These are phyloP conservation scores for Temnothorax rugatulus DNA, from an alignment of 2,888 invertebrate genomes.

Conservation along the genomic window DNA sequence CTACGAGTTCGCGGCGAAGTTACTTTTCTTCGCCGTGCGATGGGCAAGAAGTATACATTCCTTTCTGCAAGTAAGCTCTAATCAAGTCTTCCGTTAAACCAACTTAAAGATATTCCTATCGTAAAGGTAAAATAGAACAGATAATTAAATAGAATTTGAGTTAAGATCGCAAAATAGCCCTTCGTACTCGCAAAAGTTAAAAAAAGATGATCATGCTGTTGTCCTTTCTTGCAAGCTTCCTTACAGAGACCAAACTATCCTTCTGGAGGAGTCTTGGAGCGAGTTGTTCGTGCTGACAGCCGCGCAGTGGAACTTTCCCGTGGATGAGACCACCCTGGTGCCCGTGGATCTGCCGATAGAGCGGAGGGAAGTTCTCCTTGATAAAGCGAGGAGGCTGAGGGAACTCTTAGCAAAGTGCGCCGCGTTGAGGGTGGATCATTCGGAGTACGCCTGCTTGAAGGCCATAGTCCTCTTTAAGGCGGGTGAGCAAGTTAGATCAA, in stretches of 20 bases:
- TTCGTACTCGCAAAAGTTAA: not conserved
- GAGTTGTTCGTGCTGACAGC: conserved; percentile 94
- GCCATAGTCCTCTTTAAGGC: conserved; percentile 93
- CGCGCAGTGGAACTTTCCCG: conserved; percentile 92
- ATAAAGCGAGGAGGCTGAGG: conserved; percentile 88
- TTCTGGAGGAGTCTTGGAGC: conserved; percentile 94
- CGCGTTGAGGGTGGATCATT: conserved; percentile 91
- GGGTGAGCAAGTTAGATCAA: conserved; percentile 87
- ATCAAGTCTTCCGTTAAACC: not conserved
- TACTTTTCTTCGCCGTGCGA: conserved; percentile 92
- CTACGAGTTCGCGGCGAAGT: conserved; percentile 91
- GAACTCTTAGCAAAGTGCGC: conserved; percentile 90
- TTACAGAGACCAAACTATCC: conserved; percentile 90
- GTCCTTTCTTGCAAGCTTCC: conserved; percentile 86
- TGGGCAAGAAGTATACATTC: conserved; percentile 93
- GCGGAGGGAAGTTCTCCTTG: conserved; percentile 87
- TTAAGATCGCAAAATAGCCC: not conserved
- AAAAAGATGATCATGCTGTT: not conserved
- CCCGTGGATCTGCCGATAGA: conserved; percentile 87
- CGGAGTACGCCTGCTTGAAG: conserved; percentile 95
- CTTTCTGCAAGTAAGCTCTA: conserved; percentile 89
- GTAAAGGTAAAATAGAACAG: not conserved
- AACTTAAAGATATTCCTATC: not conserved
- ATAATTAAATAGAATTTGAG: not conserved
- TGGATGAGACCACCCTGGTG: conserved; percentile 88